These are phyloP conservation scores for Pyrrhia umbra DNA, from an alignment of 2,888 invertebrate genomes.

Conservation along the genomic window DNA sequence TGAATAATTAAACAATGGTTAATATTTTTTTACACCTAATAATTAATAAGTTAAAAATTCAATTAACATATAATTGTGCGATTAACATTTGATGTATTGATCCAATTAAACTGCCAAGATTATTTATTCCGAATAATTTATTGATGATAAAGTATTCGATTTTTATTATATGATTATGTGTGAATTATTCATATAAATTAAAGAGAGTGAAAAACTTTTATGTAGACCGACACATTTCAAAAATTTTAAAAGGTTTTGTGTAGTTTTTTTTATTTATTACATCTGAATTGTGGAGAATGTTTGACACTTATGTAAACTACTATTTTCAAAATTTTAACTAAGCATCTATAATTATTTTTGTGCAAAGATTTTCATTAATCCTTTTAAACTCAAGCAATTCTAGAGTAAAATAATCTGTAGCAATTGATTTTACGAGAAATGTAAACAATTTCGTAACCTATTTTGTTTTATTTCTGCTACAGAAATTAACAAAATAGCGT, in stretches of 20 bases:
- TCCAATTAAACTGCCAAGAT: slow-evolving; percentile 36
- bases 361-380: too few species aligned
- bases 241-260: too few species aligned
- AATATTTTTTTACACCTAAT: slow-evolving; percentile 18
- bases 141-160: slow-evolving; percentile 24
- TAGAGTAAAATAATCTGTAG: too few species aligned
- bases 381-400: too few species aligned
- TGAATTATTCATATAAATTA: slow-evolving; percentile 1
- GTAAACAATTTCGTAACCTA: too few species aligned
- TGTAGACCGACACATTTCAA: too few species aligned
- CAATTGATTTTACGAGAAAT: too few species aligned
- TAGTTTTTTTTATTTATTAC: too few species aligned
- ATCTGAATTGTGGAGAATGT: too few species aligned
- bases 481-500: too few species aligned
- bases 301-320: too few species aligned
- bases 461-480: too few species aligned
- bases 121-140: slow-evolving; percentile 30
- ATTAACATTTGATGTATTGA: slow-evolving; percentile 40
- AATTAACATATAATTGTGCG: slow-evolving; percentile 52
- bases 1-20: slow-evolving; percentile 45
- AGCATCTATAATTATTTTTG: slow-evolving; percentile 14
- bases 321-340: slow-evolving; percentile 5
- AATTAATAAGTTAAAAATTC: slow-evolving; percentile 28
- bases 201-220: not conserved
- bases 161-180: not conserved